Conservation (phyloP, 2,113 vertebrate species). For the Thryonomys swinderianus region DNA sequence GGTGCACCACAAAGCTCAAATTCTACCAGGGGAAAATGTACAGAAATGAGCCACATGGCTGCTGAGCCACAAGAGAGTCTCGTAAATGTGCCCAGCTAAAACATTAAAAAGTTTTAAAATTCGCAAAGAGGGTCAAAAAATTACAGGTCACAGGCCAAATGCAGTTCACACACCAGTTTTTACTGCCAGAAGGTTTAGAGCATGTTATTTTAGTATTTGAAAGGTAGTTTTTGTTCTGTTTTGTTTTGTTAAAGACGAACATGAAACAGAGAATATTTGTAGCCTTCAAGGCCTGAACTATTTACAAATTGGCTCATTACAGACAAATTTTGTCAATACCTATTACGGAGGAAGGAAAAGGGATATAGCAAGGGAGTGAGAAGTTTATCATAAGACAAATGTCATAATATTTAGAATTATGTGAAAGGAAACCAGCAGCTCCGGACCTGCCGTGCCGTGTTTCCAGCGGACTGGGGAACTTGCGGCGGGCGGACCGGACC, state of each 20-base stretch:
- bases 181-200: background rate
- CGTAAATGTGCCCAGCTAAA: background rate
- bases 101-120: background rate
- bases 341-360: background rate
- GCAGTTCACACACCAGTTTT: background rate
- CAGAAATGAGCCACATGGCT: background rate
- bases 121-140: background rate
- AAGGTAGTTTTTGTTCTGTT: background rate
- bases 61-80: background rate
- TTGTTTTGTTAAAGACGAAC: background rate
- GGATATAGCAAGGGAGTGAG: background rate
- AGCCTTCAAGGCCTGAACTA: slow-evolving; percentile 4
- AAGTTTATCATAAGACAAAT: background rate
- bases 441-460: too few species aligned
- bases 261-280: background rate
- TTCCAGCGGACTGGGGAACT: too few species aligned
- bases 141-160: background rate
- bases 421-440: background rate
- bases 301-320: background rate
- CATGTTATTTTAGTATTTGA: background rate
- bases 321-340: background rate
- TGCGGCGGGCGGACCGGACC: too few species aligned
- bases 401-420: slow-evolving; percentile 11
- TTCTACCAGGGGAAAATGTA: too few species aligned
- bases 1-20: too few species aligned